phyloP scores from a whole-genome alignment of 2,113 vertebrate genomes.

The Cariama cristata region DNA sequence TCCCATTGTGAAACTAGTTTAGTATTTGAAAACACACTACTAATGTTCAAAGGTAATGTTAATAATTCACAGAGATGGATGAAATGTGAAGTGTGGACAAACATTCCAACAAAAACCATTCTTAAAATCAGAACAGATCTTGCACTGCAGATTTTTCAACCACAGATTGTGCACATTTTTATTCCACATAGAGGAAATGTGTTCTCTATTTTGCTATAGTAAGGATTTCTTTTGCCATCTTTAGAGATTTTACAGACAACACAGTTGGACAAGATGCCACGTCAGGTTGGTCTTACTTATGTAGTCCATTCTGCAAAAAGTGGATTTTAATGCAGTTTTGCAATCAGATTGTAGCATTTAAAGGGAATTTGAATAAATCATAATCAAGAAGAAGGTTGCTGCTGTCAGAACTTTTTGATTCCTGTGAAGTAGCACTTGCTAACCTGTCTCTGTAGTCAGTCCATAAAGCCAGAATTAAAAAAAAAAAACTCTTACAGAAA shows the following conservation, averaged over 20 bases:
- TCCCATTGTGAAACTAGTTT: not conserved
- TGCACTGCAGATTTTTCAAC: not conserved
- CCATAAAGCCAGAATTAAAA: not conserved
- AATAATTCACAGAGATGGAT: slow-evolving; percentile 24
- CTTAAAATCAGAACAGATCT: not conserved
- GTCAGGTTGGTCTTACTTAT: not conserved
- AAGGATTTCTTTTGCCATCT: not conserved
- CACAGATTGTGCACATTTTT: not conserved
- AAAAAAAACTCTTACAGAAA: not conserved
- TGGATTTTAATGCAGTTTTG: not conserved
- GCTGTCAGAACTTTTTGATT: not conserved
- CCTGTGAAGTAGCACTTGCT: not conserved
- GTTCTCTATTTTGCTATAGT: not conserved
- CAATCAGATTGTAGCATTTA: not conserved
- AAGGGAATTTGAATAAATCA: not conserved
- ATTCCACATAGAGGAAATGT: not conserved
- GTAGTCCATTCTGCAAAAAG: not conserved
- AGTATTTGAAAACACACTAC: not conserved
- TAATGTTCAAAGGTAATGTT: not conserved
- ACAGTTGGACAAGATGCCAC: not conserved
- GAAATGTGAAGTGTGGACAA: not conserved
- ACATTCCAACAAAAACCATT: not conserved
- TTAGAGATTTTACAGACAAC: not conserved
- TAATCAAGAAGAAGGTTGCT: not conserved
- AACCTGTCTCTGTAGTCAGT: not conserved